Evolutionary conservation across 2,113 vertebrate genomes (phyloP).

Genomic region (Phalacrocorax aristotelis): DNA sequence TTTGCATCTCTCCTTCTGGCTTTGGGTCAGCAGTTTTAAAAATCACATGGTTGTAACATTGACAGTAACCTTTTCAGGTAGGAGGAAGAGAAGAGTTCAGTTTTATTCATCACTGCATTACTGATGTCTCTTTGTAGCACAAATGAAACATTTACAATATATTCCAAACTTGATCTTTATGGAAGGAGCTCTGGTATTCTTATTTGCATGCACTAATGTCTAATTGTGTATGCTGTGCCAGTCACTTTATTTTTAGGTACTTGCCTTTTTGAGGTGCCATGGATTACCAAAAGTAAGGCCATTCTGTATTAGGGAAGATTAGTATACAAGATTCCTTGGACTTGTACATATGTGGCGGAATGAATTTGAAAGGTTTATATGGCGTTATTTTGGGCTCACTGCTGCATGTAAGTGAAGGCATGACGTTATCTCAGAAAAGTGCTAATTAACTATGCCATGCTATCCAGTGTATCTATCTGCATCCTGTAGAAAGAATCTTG

Average conservation of each 20-base stretch:
- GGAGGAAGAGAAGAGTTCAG: neutral
- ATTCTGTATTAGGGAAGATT: neutral
- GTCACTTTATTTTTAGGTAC: neutral
- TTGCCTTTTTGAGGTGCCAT: neutral
- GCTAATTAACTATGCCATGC: neutral
- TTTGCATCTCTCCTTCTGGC: constrained; percentile 45
- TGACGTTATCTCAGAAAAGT: neutral
- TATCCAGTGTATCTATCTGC: neutral
- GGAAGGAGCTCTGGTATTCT: neutral
- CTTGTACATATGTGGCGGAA: neutral
- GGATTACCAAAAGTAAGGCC: neutral
- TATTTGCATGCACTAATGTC: neutral
- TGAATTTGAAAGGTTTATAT: neutral
- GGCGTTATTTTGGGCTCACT: neutral
- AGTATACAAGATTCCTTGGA: neutral
- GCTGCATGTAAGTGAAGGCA: neutral
- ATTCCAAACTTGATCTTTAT: neutral
- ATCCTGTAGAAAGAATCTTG: neutral
- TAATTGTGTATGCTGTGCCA: neutral
- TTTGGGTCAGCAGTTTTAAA: constrained; percentile 52
- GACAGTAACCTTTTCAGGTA: constrained; percentile 23
- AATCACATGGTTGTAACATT: constrained; percentile 11
- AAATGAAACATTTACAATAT: neutral
- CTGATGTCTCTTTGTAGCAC: neutral
- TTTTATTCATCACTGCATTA: neutral